phyloP scores from a whole-genome alignment of 2,113 vertebrate species.

The Struthio camelus region DNA sequence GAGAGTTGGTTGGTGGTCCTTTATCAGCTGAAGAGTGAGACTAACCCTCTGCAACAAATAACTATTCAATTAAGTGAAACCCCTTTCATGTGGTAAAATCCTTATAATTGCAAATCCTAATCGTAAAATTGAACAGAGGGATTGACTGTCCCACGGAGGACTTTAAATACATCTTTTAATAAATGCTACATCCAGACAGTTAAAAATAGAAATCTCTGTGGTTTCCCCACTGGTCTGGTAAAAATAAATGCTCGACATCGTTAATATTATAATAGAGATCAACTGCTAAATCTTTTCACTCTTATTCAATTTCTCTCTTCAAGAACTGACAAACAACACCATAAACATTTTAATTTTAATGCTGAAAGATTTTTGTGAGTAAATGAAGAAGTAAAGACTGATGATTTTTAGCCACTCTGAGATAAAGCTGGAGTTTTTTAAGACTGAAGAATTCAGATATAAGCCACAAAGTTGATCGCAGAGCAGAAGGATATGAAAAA shows the following conservation, averaged over 20 bases:
- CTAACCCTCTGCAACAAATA: slow-evolving; percentile 28
- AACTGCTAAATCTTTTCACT: background rate
- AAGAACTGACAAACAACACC: background rate
- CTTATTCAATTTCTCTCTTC: background rate
- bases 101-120: slow-evolving; percentile 44
- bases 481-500: background rate
- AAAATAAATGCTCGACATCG: background rate
- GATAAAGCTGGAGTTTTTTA: background rate
- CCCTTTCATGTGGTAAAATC: slow-evolving; percentile 49
- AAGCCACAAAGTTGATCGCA: background rate
- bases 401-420: background rate
- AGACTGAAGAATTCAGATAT: background rate
- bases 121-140: slow-evolving; percentile 14
- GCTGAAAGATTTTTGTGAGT: background rate
- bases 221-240: background rate
- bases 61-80: background rate
- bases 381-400: background rate
- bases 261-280: slow-evolving; percentile 31
- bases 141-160: background rate
- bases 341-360: background rate
- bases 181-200: background rate
- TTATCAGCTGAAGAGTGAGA: slow-evolving; percentile 18
- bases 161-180: slow-evolving; percentile 43
- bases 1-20: background rate
- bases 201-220: background rate